Percentiles rank a stretch among this genome's conserved stretches.
phyloP scores from a whole-genome alignment of 2,888 invertebrate species.

The Dryococelus australis region DNA sequence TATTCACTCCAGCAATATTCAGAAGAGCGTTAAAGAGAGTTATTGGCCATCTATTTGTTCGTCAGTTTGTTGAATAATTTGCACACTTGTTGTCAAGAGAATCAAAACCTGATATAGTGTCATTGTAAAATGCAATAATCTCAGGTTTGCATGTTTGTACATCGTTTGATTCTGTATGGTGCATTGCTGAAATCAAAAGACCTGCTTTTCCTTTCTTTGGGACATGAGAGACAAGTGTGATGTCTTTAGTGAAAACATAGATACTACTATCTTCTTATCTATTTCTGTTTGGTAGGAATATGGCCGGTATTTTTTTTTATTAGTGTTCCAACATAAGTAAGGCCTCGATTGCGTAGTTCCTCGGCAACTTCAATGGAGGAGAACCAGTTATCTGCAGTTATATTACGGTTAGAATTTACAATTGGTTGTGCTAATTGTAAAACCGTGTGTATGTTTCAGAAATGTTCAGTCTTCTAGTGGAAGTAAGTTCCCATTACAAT shows the following conservation, averaged over 20 bases:
- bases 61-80: neutral
- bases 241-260: constrained; percentile 47
- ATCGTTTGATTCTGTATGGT: constrained; percentile 37
- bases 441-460: neutral
- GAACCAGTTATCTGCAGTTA: constrained; percentile 39
- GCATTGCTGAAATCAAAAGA: constrained; percentile 44
- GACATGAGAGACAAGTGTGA: constrained; percentile 45
- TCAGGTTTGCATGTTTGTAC: constrained; percentile 46
- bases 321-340: constrained; percentile 37
- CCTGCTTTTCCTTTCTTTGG: constrained; percentile 48
- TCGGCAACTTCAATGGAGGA: constrained; percentile 35
- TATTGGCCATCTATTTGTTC: neutral
- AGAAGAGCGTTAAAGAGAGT: neutral
- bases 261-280: constrained; percentile 45
- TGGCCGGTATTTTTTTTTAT: constrained; percentile 48
- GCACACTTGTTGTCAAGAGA: constrained; percentile 48
- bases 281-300: constrained; percentile 49
- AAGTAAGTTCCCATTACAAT: neutral
- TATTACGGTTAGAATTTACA: neutral
- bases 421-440: neutral
- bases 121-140: constrained; percentile 50
- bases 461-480: neutral
- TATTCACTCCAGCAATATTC: neutral
- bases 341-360: constrained; percentile 27
- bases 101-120: constrained; percentile 49